Percentiles rank a stretch among this genome's conserved stretches.
These are phyloP conservation scores for Fragum fragum DNA, from an alignment of 2,888 invertebrate species.

Conservation along the genomic window DNA sequence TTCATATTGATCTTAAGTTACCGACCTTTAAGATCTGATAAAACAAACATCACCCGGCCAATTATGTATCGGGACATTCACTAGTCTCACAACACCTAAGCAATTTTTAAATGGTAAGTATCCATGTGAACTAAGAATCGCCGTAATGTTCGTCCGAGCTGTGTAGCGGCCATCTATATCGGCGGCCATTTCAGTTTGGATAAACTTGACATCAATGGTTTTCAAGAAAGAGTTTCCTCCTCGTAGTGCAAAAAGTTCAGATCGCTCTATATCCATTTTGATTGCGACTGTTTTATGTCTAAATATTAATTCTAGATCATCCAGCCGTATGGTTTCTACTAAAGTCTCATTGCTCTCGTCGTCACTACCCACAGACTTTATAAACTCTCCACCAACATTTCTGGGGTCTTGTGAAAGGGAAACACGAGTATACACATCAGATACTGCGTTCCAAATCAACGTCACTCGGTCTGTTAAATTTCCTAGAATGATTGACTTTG, in stretches of 20 bases:
- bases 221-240: conserved; percentile 64
- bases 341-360: no score
- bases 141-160: not conserved
- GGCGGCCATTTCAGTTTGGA: conserved; percentile 65
- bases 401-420: no score
- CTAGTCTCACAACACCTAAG: not conserved
- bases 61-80: not conserved
- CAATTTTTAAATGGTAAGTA: not conserved
- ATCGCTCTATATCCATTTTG: conserved; percentile 65
- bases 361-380: conserved; percentile 5
- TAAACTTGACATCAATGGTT: conserved; percentile 62
- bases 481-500: no score
- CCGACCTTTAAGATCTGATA: no score
- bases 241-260: conserved; percentile 64
- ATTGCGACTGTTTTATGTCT: conserved; percentile 39
- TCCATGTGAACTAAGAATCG: not conserved
- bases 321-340: conserved; percentile 50
- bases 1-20: no score
- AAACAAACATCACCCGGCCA: conserved; percentile 1
- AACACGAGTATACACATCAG: no score
- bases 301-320: conserved; percentile 64
- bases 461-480: no score
- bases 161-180: not conserved
- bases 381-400: no score
- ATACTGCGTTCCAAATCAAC: no score